Evolutionary conservation across 1,140 invertebrate genomes (phyloP), one percentile per base, ranked within the genome.

Genomic region (Antheraea mylitta): DNA sequence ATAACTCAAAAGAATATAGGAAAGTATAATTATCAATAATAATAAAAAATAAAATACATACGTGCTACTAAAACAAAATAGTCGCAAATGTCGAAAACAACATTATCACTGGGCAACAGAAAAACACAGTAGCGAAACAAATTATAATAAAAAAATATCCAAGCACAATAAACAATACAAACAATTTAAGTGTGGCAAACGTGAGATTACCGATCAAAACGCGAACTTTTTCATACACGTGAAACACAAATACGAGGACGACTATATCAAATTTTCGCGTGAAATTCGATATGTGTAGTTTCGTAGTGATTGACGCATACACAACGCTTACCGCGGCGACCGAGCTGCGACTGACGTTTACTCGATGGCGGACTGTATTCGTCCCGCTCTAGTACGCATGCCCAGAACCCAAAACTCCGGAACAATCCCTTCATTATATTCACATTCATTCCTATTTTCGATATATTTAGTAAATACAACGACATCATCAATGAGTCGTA

Each of bases 241-340:
- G 67, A 71, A 72, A 69, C 86, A 89, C 87, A 86, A 71, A 86
- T 82, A 79, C 73, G 83, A n/a, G n/a, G n/a, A 91, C 87, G 78
- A 91, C 89, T 70, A 89, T 88, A 91, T 91, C 89, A 89, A 90
- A 91, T 87, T 91, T 91, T 91, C 85, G 80, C 80, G 78, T 87
- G 86, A 91, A 91, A 91, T 88, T 88, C 85, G 86, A 91, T 88
- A 91, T 87, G 87, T 89, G 87, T 86, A 84, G 81, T 80, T 75
- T 74, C 78, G 74, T 62, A 18, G 65, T 69, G 67, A 67, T 69
- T 53, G 30, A 68, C 70, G 58, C 60, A 58, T 59, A 36, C 19
- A 71, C 79, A 64, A 76, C 84, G 71, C 80, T 64, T 86, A 70
- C 68, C 81, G 72, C 82, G 80, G 71, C 82, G 76, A 78, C 76